Base-by-base conservation (phyloP, 1,140 invertebrate genomes). In the Drosophila oshimai region DNA sequence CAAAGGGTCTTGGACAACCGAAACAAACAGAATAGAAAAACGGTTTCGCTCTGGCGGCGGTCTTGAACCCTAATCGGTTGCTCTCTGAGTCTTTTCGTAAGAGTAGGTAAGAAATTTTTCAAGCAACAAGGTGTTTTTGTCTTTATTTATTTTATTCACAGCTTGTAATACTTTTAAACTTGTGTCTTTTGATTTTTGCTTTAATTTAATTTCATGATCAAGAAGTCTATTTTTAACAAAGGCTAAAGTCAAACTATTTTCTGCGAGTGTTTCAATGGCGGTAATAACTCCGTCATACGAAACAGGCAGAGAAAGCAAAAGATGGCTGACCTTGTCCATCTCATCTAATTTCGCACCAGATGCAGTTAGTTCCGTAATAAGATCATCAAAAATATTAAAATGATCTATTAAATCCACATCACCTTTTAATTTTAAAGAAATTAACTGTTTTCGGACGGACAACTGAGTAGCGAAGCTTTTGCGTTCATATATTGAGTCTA, bases 201-300 rank as follows among this genome's bases (percentile, higher is more conserved):
- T 83, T 20, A 91, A 46, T 64, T 91, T 91, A 5, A 81, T 73
- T 70, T 91, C 90, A 44, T 91, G 77, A 55, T 91, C 89, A 15
- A 91, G 64, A 5, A 91, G 64, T 68, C 80, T 47, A 12, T 73
- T 86, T 72, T 91, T 91, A 9, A 91, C 87, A 74, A 91, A 91
- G 7, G 58, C 74, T 45, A 91, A n/a, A n/a, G n/a, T n/a, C n/a
- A n/a, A 72, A 22, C 83, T 81, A 41, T 90, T 74, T 55, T 89
- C 78, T 2, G 74, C 47, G 24, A 91, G 53, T 9, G 91, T 91
- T 81, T 92, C 89, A 6, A 92, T 79, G 15, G 91, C 90, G 24
- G 90, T 91, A n/a, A 91, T 70, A n/a, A 91, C 68, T 4, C 61
- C 69, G 55, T 91, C 87, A 55, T 89, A n/a, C n/a, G n/a, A n/a